Base-by-base conservation (phyloP, 2,797 vertebrate genomes). In the Pyrocephalus nanus region DNA sequence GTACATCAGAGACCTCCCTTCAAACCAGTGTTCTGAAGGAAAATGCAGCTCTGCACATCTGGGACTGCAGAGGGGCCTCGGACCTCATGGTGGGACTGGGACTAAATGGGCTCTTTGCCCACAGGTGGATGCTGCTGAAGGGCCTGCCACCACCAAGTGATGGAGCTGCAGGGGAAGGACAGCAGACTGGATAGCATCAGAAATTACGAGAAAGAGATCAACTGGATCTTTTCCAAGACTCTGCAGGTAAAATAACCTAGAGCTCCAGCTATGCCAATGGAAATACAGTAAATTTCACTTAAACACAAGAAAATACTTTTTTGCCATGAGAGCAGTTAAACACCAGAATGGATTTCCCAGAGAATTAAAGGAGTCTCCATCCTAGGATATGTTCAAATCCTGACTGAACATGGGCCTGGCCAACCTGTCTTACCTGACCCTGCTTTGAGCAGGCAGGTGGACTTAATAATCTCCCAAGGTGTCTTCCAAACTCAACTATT, bases 91-190 rank as follows among this genome's bases (percentile, higher is more conserved):
- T 53, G 20, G 6, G 11, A 50, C 11, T 42, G 40, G 10, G 8
- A 22, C 15, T 60, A 65, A 60, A 61, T 12, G 8, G n/a, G 26
- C 25, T 25, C 12, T 62, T 62, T 45, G 25, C 15, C 30, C 15
- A 30, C 8, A 21, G 12, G 12, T 58, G 22, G 58, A 48, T 1
- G 1, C 23, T 65, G 26, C 4, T 1, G 1, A 47, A 60, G 12
- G 27, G 5, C 62, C n/a, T 42, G n/a, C 5, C 5, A 6, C 7
- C 18, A n/a, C 26, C 30, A 18, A 2, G 1, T 15, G 65, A 40
- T 13, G 71, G 15, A 50, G 11, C n/a, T 69, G 27, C 3, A 8
- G 26, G 20, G 81, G 42, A 34, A 65, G 43, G 32, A 54, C 77
- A 64, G 5, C 15, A 53, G 58, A 11, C 25, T 40, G 34, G 25